Evolutionary conservation across 1,140 invertebrate species (phyloP), one percentile per base, ranked within the genome.

Genomic region (Ditylenchus dipsaci): DNA sequence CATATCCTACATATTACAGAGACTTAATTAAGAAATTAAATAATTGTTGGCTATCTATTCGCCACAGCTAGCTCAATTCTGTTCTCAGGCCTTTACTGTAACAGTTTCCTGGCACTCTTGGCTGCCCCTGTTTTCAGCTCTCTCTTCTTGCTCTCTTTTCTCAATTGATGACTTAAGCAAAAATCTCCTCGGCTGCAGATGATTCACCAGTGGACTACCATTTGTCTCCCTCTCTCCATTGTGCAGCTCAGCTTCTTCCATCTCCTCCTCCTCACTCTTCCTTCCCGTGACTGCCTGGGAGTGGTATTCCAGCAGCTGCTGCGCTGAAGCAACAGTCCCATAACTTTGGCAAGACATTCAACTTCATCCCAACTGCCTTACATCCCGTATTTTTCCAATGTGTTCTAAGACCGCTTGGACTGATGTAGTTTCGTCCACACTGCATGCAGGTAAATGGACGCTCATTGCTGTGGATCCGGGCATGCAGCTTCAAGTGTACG

Each of bases 381-480:
- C 73, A 75, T 33, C 29, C 38, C n/a, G 81, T 82, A 30, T 83
- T 83, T 62, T 82, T 82, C 81, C 80, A 83, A 56, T 82, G 80
- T 26, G 80, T 83, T 38, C 80, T 65, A 17, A 82, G 66, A 21
- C 95, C 95, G 53, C 91, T 93, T n/a, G 93, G 93, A 80, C 92
- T 95, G 78, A n/a, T 98, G 84, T 99, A 99, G 82, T 93, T 93
- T 85, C 97, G 93, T 82, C 91, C 90, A 83, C 95, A 98, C 91
- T 90, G 83, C 95, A 98, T 58, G 93, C 93, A 85, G 93, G 74
- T 97, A 1, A 95, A 74, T 58, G 69, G 95, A 69, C 95, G 86
- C 82, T 97, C 95, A 82, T 97, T 97, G 19, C 93, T 97, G 85
- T 99, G 96, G 67, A 97, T 85, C 66, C 95, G 86, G 84, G 95